Evolutionary conservation across 1,140 invertebrate species (phyloP).

Genomic region (Orius laevigatus): DNA sequence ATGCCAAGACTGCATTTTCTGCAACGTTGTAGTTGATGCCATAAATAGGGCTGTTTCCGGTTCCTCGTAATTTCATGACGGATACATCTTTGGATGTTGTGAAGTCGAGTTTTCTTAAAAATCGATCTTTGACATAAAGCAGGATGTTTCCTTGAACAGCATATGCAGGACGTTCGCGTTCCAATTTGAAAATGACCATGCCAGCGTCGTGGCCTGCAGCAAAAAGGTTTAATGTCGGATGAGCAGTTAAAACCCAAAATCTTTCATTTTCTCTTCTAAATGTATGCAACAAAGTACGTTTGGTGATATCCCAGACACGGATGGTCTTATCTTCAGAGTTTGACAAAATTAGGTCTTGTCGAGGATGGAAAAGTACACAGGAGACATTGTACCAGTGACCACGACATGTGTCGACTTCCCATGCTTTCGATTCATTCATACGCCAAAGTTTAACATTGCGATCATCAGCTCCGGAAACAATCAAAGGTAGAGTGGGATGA

Average conservation of each 20-base stretch:
- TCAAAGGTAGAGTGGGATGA: conserved; percentile 85
- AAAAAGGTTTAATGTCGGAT: conserved; percentile 74
- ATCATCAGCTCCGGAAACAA: conserved; percentile 96
- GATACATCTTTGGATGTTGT: conserved; percentile 81
- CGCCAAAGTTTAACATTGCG: conserved; percentile 95
- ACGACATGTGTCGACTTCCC: conserved; percentile 97
- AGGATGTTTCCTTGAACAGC: conserved; percentile 83
- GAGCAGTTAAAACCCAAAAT: conserved; percentile 73
- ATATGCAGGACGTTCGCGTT: conserved; percentile 91
- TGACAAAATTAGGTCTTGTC: conserved; percentile 90
- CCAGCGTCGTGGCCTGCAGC: conserved; percentile 93
- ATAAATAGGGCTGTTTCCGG: conserved; percentile 25
- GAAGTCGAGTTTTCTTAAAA: conserved; percentile 81
- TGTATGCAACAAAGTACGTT: conserved; percentile 89
- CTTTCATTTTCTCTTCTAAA: conserved; percentile 90
- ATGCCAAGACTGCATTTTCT: conserved; percentile 74
- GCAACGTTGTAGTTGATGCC: conserved; percentile 96
- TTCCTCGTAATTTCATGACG: conserved; percentile 80
- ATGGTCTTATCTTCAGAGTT: conserved; percentile 98
- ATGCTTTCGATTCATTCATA: conserved; percentile 97
- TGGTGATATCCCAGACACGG: conserved; percentile 97
- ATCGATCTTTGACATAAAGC: conserved; percentile 92
- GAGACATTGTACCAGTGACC: conserved; percentile 99
- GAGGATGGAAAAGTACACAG: conserved; percentile 91
- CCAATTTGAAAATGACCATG: conserved; percentile 70